These are phyloP conservation scores for Etheostoma perlongum DNA, from an alignment of 2,797 vertebrate genomes.

Conservation along the genomic window DNA sequence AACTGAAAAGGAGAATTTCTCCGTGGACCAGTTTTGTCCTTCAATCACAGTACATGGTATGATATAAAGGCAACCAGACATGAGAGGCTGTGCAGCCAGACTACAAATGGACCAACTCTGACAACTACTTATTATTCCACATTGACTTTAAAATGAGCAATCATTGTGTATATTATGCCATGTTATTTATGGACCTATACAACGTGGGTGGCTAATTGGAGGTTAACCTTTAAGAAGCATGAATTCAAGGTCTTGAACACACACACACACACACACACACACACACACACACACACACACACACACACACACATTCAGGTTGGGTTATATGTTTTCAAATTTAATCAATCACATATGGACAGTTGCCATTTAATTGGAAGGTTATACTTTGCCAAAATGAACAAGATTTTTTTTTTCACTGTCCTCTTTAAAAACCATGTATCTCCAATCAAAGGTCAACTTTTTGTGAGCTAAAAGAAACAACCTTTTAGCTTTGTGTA, in stretches of 20 bases:
- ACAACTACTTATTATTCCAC: constrained; percentile 64
- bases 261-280: too few relatives aligned
- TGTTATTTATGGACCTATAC: constrained; percentile 66
- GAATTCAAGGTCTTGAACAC: constrained; percentile 20
- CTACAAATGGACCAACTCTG: constrained; percentile 46
- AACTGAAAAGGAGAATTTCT: background rate
- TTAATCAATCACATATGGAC: background rate
- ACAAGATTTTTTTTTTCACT: background rate
- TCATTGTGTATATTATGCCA: constrained; percentile 50
- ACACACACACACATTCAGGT: background rate
- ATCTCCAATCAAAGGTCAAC: background rate
- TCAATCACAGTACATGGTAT: constrained; percentile 27
- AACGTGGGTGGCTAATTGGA: constrained; percentile 64
- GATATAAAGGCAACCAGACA: constrained; percentile 21
- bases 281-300: background rate
- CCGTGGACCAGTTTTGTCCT: background rate
- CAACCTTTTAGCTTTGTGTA: background rate
- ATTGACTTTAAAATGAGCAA: constrained; percentile 66
- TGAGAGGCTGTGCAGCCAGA: constrained; percentile 37
- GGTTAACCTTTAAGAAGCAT: constrained; percentile 45
- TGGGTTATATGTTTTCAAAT: background rate
- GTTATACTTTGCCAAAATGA: background rate
- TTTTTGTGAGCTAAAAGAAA: background rate
- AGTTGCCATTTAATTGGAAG: background rate
- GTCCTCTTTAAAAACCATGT: background rate